Percentiles rank a stretch among this genome's conserved stretches.
Conservation (phyloP, 1,140 invertebrate species). For the Gyrodactylus salaris region DNA sequence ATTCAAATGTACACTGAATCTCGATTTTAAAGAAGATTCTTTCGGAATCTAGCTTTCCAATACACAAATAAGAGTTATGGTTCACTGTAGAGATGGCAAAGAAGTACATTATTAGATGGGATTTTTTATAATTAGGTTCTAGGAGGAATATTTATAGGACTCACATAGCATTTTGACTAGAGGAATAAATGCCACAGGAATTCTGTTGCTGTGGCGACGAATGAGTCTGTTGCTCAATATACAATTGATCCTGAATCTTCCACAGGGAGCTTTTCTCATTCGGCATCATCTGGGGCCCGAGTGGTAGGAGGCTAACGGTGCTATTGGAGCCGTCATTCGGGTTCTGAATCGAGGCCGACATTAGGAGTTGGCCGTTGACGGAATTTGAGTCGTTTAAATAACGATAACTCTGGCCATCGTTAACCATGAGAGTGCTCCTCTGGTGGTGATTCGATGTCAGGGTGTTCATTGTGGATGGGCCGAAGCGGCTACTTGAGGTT, state of each 20-base stretch:
- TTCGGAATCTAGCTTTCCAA: no score
- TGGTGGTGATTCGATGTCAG: not conserved
- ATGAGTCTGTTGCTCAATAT: not conserved
- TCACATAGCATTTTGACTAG: no score
- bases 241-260: not conserved
- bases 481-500: not conserved
- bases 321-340: not conserved
- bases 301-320: not conserved
- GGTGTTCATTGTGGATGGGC: not conserved
- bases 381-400: no score
- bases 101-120: no score
- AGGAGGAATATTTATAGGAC: no score
- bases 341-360: not conserved
- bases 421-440: not conserved
- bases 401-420: not conserved
- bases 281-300: not conserved
- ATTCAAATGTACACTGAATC: no score
- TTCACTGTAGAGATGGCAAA: no score
- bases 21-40: no score
- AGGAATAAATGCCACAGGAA: no score
- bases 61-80: no score
- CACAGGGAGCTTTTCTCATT: not conserved
- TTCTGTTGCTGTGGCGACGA: not conserved
- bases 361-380: no score
- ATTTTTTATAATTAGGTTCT: no score